These are phyloP conservation scores for Pocota personata DNA, from an alignment of 2,888 invertebrate species.

Conservation along the genomic window DNA sequence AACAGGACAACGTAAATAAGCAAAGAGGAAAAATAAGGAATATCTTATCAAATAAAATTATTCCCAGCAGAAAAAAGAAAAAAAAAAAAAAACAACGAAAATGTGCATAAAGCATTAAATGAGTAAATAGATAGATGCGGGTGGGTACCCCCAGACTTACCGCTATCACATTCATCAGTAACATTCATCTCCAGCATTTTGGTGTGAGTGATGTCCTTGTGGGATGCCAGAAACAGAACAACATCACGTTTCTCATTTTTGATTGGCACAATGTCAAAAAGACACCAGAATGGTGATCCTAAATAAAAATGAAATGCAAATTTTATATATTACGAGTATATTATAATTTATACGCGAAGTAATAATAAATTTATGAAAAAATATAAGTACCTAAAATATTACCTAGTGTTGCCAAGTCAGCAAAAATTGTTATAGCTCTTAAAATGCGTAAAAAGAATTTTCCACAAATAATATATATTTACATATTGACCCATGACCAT, in stretches of 20 bases:
- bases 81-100: neutral
- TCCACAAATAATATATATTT: no score
- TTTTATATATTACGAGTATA: neutral
- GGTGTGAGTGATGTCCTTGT: conserved; percentile 97
- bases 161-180: conserved; percentile 93
- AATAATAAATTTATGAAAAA: no score
- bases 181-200: conserved; percentile 94
- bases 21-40: neutral
- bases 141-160: conserved; percentile 85
- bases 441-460: no score
- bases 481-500: no score
- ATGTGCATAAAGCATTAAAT: neutral
- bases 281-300: conserved; percentile 97
- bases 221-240: conserved; percentile 96
- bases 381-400: no score
- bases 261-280: conserved; percentile 98
- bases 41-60: neutral
- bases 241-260: conserved; percentile 99
- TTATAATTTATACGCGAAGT: neutral
- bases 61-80: neutral
- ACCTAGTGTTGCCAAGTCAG: no score
- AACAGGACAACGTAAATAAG: neutral
- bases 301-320: conserved; percentile 78
- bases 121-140: neutral
- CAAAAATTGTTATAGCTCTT: no score